Base-by-base conservation (phyloP, 1,140 invertebrate genomes). In the Apis cerana region DNA sequence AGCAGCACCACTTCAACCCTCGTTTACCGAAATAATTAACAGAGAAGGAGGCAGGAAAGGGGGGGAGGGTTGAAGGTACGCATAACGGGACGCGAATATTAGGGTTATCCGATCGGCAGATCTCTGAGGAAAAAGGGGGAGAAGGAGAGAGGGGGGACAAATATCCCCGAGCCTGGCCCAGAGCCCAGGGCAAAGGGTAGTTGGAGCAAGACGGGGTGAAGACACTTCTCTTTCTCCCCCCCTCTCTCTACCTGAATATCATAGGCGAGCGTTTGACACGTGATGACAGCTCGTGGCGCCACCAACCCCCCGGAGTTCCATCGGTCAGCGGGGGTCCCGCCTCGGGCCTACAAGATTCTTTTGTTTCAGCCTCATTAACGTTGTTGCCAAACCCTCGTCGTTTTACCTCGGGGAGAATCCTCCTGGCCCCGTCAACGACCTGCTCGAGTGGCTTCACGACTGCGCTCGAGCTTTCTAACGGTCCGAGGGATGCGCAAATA, bases 241-340 rank as follows among this genome's bases (percentile, higher is more conserved):
- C 11, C 43, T 50, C 15, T 52, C 48, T 62, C 13, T 92, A 91
- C 91, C 91, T 92, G 91, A 87, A 80, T 88, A 90, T 91, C 86
- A 92, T 91, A 88, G 85, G 82, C 87, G 71, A 88, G 56, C 74
- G 65, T 90, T 90, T 90, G 91, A 92, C 93, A 92, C 92, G 92
- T 93, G 93, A 93, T 93, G 93, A 94, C 93, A 94, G 93, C 92
- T 91, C 90, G 81, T 94, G 93, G 93, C 93, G 93, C 93, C 93
- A 92, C 90, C 88, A 89, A 92, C 93, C 93, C 93, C 93, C 93
- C 85, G 92, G 86, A 88, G 92, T 90, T 91, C 84, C 86, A 81
- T 82, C 87, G 83, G 91, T 72, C 93, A 88, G 87, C 90, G 85
- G 93, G 91, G 90, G 87, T 84, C 78, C 75, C 15, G 67, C 68